Evolutionary conservation across 1,140 invertebrate species (phyloP), one percentile per base, ranked within the genome.

Genomic region (Pogonomyrmex barbatus): DNA sequence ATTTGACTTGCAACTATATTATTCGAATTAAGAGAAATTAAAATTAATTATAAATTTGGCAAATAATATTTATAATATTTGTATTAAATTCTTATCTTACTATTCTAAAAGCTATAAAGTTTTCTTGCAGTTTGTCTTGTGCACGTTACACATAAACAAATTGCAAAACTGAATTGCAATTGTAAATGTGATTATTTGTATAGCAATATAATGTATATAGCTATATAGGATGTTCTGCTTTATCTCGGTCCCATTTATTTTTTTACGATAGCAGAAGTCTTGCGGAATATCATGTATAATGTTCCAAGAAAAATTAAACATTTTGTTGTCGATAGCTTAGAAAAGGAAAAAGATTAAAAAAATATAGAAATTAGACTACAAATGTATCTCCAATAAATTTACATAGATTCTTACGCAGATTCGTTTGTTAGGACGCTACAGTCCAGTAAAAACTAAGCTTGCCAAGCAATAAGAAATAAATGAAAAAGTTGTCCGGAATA

Each of bases 391-490:
- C 1, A 14, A 50, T 30, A 4, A 70, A n/a, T 42, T 54, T 30
- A 8, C 42, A 39, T 78, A 24, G 24, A 24, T 24, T 65, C 65
- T 81, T 56, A 70, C 63, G 70, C 56, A 89, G 86, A 88, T 87
- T 89, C 84, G 79, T 86, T 88, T 78, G 88, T 88, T 89, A 92
- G 85, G 89, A 89, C 70, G 88, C 89, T 88, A 86, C 87, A 91
- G 77, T 89, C 90, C 71, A 90, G 85, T 82, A 89, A 79, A 79
- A 75, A 89, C 84, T 85, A 88, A 79, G 84, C 87, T 85, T 81
- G 77, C 62, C 77, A 81, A 9, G 42, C 68, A 2, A 68, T 47
- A 8, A 81, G 47, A 54, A 68, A 81, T 6, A 81, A 8, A 70
- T 68, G 47, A 39, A 33, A 30, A 4, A 70, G 6, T 68, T 81